Evolutionary conservation across 2,797 vertebrate species (phyloP).

Genomic region (Intellagama lesueurii): DNA sequence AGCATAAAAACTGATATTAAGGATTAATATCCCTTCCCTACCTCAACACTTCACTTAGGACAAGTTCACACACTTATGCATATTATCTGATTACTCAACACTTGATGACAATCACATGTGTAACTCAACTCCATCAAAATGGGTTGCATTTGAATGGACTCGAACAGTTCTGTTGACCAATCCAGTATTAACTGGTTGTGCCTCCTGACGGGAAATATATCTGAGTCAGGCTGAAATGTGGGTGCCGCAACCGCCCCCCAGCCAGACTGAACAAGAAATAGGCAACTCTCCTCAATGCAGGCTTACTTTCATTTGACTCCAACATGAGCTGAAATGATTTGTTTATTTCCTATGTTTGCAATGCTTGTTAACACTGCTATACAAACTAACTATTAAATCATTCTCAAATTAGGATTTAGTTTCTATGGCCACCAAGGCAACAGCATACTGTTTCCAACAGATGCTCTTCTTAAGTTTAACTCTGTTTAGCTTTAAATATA

Average conservation of each 20-base stretch:
- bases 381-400: background rate
- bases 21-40: background rate
- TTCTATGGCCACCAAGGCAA: background rate
- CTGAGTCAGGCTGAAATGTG: too few species aligned
- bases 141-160: background rate
- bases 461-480: background rate
- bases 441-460: background rate
- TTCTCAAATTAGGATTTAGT: background rate
- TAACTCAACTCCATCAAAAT: background rate
- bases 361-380: background rate
- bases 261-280: background rate
- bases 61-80: background rate
- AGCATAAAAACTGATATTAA: too few species aligned
- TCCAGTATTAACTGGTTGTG: too few species aligned
- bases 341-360: background rate
- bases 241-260: background rate
- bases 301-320: background rate
- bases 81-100: background rate
- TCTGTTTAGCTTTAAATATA: too few species aligned
- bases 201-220: too few species aligned
- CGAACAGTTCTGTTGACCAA: background rate
- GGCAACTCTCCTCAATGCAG: background rate
- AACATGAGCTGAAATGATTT: background rate
- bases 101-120: background rate
- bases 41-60: background rate